These are phyloP conservation scores for Pomatorhinus ruficollis DNA, from an alignment of 2,113 vertebrate genomes.

Conservation along the genomic window DNA sequence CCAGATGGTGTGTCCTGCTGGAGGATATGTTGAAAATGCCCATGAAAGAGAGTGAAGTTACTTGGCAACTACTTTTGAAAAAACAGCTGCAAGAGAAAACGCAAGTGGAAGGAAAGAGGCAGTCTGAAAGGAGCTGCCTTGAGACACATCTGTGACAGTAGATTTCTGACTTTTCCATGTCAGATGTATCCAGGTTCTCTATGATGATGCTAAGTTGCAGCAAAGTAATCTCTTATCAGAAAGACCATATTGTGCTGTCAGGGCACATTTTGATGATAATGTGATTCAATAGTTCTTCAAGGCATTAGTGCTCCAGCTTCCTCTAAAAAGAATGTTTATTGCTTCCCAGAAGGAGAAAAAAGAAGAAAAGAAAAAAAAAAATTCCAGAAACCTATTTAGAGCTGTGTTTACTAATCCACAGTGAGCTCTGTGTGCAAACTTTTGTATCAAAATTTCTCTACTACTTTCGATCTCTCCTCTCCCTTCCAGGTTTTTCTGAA, in stretches of 20 bases:
- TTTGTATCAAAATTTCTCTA: not conserved
- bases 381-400: not conserved
- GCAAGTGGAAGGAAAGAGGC: not conserved
- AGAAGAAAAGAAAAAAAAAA: not conserved
- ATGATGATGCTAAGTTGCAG: not conserved
- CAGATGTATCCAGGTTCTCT: not conserved
- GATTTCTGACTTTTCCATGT: not conserved
- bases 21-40: not conserved
- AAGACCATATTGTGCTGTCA: not conserved
- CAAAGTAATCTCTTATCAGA: not conserved
- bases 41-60: not conserved
- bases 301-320: constrained; percentile 7
- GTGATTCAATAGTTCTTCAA: constrained; percentile 14
- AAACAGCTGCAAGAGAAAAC: not conserved
- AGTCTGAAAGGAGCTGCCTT: not conserved
- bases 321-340: constrained; percentile 5
- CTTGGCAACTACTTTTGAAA: not conserved
- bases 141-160: not conserved
- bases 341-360: not conserved
- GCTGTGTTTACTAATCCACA: not conserved
- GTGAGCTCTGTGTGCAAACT: not conserved
- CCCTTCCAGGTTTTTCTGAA: not conserved
- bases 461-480: not conserved
- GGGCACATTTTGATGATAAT: not conserved
- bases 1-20: not conserved